phyloP scores from a whole-genome alignment of 2,888 invertebrate genomes.

The Emmelina monodactyla region DNA sequence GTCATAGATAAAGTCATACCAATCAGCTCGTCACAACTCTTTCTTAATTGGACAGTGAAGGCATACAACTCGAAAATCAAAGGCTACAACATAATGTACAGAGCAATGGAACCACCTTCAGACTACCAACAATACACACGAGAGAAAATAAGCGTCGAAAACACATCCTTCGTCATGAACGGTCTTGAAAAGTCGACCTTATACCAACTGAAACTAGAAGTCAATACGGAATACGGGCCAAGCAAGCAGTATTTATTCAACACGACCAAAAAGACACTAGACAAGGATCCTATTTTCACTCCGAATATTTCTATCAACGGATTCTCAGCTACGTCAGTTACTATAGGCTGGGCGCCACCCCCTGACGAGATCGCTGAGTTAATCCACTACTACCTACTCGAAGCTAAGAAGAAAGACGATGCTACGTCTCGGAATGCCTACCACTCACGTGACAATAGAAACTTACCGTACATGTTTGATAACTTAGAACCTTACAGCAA shows the following conservation, averaged over 20 bases:
- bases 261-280: constrained; percentile 63
- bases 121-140: constrained; percentile 51
- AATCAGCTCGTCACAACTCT: constrained; percentile 78
- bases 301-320: constrained; percentile 82
- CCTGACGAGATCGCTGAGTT: constrained; percentile 70
- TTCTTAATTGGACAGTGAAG: constrained; percentile 82
- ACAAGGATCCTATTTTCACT: constrained; percentile 77
- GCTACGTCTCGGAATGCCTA: constrained; percentile 66
- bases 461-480: constrained; percentile 79
- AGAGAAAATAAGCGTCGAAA: constrained; percentile 68
- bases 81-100: constrained; percentile 64
- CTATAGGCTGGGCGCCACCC: constrained; percentile 81
- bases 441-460: constrained; percentile 70
- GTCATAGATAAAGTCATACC: constrained; percentile 76
- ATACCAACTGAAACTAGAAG: constrained; percentile 73
- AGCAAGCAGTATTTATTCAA: neutral
- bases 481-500: constrained; percentile 80
- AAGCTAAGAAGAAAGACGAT: constrained; percentile 66
- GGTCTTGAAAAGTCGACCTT: constrained; percentile 70
- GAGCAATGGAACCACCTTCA: constrained; percentile 28
- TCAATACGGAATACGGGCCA: constrained; percentile 70
- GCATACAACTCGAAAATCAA: constrained; percentile 76
- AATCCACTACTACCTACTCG: constrained; percentile 78
- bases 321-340: constrained; percentile 74
- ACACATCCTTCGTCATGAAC: constrained; percentile 73